Percentiles rank a stretch among this genome's conserved stretches.
Conservation (phyloP, 2,113 vertebrate species). For the Ciconia stormi region DNA sequence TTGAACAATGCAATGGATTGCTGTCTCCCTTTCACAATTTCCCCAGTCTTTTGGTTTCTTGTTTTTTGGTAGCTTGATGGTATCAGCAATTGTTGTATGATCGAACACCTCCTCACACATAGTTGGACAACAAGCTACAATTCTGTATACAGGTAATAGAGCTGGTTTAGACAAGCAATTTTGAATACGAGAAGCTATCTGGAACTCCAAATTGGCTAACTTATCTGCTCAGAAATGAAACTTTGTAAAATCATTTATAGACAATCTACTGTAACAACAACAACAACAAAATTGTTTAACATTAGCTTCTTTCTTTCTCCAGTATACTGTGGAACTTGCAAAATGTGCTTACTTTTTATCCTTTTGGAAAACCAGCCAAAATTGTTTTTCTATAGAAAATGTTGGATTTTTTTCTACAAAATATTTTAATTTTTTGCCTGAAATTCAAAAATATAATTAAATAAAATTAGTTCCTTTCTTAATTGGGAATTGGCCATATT, state of each 20-base stretch:
- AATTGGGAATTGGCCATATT: not conserved
- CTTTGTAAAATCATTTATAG: not conserved
- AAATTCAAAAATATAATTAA: not conserved
- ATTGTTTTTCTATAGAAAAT: not conserved
- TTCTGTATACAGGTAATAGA: not conserved
- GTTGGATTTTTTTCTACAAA: not conserved
- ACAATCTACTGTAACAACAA: not conserved
- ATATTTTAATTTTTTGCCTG: not conserved
- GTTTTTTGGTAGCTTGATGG: not conserved
- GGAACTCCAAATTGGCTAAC: not conserved
- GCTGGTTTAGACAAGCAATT: not conserved
- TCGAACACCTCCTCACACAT: not conserved
- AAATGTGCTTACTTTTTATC: not conserved
- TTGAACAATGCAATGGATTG: not conserved
- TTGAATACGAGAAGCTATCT: not conserved
- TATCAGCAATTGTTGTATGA: not conserved
- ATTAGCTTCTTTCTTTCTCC: not conserved
- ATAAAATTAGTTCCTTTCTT: not conserved
- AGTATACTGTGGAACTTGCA: not conserved
- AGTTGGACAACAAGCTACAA: not conserved
- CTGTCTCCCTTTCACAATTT: not conserved
- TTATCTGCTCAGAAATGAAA: not conserved
- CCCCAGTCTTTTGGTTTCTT: not conserved
- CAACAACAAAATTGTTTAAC: not conserved
- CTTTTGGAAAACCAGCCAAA: not conserved